Base-by-base conservation (phyloP, 2,797 vertebrate genomes). In the Tangara arthus region DNA sequence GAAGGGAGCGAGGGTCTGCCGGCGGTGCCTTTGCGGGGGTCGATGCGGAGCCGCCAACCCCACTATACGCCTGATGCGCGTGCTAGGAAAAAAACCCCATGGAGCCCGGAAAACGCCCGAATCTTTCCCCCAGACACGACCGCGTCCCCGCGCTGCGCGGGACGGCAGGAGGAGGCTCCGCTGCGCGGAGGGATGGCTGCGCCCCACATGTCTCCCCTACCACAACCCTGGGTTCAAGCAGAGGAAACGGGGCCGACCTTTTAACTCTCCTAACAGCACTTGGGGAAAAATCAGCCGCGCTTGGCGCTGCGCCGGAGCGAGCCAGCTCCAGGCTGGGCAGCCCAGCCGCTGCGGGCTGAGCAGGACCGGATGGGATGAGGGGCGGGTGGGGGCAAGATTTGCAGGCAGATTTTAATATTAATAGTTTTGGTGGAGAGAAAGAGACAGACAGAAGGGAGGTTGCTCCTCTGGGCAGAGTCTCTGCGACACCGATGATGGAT, bases 401-500 rank as follows among this genome's bases (percentile, higher is more conserved):
- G 95, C 97, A 96, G 98, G 97, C 97, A 97, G 98, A 98, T 99
- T 99, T 99, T 98, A 98, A 99, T 99, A 99, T 99, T 99, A 99
- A 99, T 99, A 98, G 98, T 98, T 98, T 96, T 92, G 95, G 92
- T 98, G 98, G 98, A 97, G 97, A 98, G 98, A 99, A 90, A 82
- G 81, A 94, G 98, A 98, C 98, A 99, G 98, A 98, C 98, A 99
- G 99, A 99, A 99, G 98, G 98, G 98, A 98, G 98, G 98, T 97
- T 98, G 98, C 98, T 98, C 98, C 98, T 98, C 98, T 98, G 98
- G 98, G 98, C 98, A 98, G 98, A 98, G 98, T 98, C 98, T 97
- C 97, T 98, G 98, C 98, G 99, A 99, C 99, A 99, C 98, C 97
- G 98, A 99, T 99, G 99, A 99, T 99, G 99, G 99, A 99, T 99